These are phyloP conservation scores for Protomyctophum bolini DNA, from an alignment of 2,113 vertebrate species.

Conservation along the genomic window DNA sequence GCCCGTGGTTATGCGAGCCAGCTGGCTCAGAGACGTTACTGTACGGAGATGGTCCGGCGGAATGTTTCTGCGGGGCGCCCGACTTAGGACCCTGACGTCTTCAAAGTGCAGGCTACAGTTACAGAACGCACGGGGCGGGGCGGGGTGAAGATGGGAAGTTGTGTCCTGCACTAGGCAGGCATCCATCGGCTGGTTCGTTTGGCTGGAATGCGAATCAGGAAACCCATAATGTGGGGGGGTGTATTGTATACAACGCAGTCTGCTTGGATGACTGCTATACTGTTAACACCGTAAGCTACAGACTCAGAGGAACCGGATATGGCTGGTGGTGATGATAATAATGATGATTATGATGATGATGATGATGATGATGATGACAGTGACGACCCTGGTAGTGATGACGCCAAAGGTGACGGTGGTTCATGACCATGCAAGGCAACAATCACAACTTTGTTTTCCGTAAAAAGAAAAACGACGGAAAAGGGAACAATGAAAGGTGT, in stretches of 20 bases:
- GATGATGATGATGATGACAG: slow-evolving; percentile 11
- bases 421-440: too few relatives aligned
- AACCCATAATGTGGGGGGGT: slow-evolving; percentile 56
- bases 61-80: slow-evolving; percentile 32
- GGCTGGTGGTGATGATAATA: slow-evolving; percentile 28
- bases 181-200: slow-evolving; percentile 67
- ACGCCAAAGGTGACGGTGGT: too few relatives aligned
- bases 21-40: slow-evolving; percentile 65
- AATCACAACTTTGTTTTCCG: too few relatives aligned
- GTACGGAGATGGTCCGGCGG: slow-evolving; percentile 27
- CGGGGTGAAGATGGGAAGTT: slow-evolving; percentile 53
- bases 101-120: slow-evolving; percentile 48
- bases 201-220: slow-evolving; percentile 72
- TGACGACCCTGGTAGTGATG: too few relatives aligned
- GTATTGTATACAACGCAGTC: slow-evolving; percentile 33
- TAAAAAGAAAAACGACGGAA: neutral
- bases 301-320: slow-evolving; percentile 66
- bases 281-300: slow-evolving; percentile 49
- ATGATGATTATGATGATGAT: slow-evolving; percentile 43
- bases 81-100: slow-evolving; percentile 60
- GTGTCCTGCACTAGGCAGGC: slow-evolving; percentile 31
- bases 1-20: slow-evolving; percentile 67
- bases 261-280: slow-evolving; percentile 58
- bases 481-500: neutral
- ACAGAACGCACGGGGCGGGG: slow-evolving; percentile 3